These are phyloP conservation scores for Myotis yumanensis DNA, from an alignment of 2,113 vertebrate species.

Conservation along the genomic window DNA sequence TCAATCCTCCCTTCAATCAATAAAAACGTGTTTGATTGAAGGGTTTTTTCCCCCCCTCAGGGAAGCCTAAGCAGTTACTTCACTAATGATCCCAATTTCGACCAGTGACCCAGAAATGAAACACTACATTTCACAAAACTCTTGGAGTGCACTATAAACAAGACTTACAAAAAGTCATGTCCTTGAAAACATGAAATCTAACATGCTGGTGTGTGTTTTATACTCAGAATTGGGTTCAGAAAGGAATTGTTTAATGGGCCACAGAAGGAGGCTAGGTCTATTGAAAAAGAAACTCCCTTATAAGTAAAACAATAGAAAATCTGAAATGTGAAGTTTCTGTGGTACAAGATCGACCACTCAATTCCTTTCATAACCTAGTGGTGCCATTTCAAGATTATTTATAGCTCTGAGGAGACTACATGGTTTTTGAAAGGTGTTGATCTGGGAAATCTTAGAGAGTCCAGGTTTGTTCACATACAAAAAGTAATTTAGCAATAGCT, in stretches of 20 bases:
- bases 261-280: background rate
- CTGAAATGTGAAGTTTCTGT: background rate
- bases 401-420: background rate
- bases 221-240: conserved; percentile 24
- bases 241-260: background rate
- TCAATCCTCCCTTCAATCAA: background rate
- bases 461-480: background rate
- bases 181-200: conserved; percentile 28
- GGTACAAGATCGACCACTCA: background rate
- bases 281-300: conserved; percentile 19
- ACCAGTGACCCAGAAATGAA: conserved; percentile 57
- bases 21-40: background rate
- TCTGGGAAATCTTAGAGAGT: background rate
- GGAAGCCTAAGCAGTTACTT: background rate
- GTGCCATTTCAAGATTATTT: background rate
- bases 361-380: background rate
- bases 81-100: conserved; percentile 41
- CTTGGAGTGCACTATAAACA: background rate
- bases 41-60: background rate
- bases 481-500: background rate
- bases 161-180: conserved; percentile 33
- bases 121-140: conserved; percentile 6
- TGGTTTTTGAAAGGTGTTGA: background rate
- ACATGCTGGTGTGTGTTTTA: background rate
- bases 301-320: background rate